These are phyloP conservation scores for Phaethon lepturus DNA, from an alignment of 2,113 vertebrate genomes.

Conservation along the genomic window DNA sequence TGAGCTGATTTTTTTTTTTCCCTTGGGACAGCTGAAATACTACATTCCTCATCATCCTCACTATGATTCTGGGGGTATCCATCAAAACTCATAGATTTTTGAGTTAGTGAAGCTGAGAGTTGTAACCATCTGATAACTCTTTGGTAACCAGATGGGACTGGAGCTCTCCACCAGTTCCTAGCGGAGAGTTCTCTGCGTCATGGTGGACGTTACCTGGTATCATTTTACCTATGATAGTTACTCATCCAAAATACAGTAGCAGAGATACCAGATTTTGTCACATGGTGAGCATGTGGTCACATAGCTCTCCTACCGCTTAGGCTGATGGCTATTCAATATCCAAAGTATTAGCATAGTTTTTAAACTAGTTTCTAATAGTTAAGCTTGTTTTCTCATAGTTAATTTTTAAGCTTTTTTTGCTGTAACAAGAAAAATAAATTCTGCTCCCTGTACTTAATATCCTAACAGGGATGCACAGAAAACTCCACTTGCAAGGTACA, in stretches of 20 bases:
- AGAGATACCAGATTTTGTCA: neutral
- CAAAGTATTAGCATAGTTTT: neutral
- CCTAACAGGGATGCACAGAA: neutral
- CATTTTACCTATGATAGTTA: neutral
- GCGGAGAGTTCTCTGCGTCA: neutral
- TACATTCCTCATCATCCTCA: neutral
- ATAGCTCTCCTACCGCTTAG: neutral
- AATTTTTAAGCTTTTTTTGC: neutral
- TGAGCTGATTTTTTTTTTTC: neutral
- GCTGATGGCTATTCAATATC: neutral
- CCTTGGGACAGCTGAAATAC: neutral
- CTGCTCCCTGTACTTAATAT: neutral
- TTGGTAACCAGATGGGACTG: neutral
- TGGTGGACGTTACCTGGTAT: rapidly evolving
- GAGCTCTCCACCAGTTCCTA: neutral
- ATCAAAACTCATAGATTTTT: neutral
- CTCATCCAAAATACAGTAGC: neutral
- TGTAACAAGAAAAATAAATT: neutral
- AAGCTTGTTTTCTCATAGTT: neutral
- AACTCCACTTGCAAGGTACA: neutral
- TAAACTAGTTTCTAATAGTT: neutral
- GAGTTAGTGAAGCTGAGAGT: neutral
- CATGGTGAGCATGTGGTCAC: neutral
- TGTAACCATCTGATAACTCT: neutral
- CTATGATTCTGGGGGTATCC: neutral